Evolutionary conservation across 2,888 invertebrate genomes (phyloP), one percentile per base, ranked within the genome.

Genomic region (Drosophila borborema): DNA sequence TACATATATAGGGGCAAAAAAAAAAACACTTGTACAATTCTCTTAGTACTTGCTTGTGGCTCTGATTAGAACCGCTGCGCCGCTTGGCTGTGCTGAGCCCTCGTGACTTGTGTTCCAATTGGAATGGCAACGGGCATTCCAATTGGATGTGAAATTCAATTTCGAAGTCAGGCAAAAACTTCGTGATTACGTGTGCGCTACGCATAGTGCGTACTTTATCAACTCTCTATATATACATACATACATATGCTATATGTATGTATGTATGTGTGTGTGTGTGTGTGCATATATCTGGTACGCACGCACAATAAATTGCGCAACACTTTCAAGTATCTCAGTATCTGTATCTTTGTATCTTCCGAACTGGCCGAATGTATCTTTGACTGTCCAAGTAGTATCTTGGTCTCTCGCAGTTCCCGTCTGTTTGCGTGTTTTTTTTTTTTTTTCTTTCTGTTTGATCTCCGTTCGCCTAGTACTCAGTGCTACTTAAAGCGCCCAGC

Each of bases 281-380:
- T 51, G 3, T 51, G 20, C 28, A 51, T 67, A 62, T 61, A 51
- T 51, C 46, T 63, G 59, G 66, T 69, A 54, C 75, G 70, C 77
- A 70, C 81, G 81, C 81, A 83, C 67, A 63, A 78, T 70, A 73
- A 75, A 83, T 83, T 83, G 83, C 83, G 81, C 81, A 83, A 79
- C 70, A 66, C 66, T 59, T 53, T 66, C 59, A 66, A 69, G 69
- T 67, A 69, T 60, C 60, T 40, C 31, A 10, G n/a, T 56, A 43
- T 56, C 43, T 56, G 58, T 54, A 59, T 46, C 36, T 46, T 23
- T 54, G 60, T 60, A 51, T 54, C 54, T 62, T 54, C 53, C 54
- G 54, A 59, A 28, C 51, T 65, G 45, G 45, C 61, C 62, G 62
- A 53, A 40, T 49, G 64, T 64, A 64, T 64, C 56, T 64, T 54